These are phyloP conservation scores for Acanthurus leucopareius DNA, from an alignment of 2,797 vertebrate species.

Conservation along the genomic window DNA sequence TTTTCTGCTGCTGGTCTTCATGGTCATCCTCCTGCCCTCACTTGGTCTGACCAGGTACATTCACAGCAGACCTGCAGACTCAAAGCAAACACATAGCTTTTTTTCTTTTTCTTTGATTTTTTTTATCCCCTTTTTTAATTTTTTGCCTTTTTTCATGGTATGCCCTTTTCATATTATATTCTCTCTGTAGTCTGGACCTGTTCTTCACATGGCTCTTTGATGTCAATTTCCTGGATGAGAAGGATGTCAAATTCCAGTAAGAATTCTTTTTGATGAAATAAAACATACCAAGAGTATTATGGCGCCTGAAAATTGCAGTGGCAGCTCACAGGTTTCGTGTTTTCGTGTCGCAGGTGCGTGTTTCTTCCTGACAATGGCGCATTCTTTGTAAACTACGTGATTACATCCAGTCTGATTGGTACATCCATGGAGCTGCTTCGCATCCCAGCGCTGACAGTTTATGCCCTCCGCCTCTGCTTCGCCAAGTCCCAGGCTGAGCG, in stretches of 20 bases:
- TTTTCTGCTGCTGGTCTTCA: slow-evolving; percentile 95
- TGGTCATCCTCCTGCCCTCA: slow-evolving; percentile 97
- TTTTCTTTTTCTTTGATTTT: neutral
- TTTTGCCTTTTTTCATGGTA: neutral
- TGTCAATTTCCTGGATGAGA: slow-evolving; percentile 91
- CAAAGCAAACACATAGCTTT: neutral
- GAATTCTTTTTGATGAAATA: slow-evolving; percentile 60
- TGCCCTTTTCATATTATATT: slow-evolving; percentile 31
- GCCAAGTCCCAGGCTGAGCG: slow-evolving; percentile 94
- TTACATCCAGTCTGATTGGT: slow-evolving; percentile 93
- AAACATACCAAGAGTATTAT: neutral
- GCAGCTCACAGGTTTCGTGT: neutral
- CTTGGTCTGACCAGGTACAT: slow-evolving; percentile 95
- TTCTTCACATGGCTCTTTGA: slow-evolving; percentile 99
- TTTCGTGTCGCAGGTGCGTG: slow-evolving; percentile 88
- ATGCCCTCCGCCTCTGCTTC: slow-evolving; percentile 91
- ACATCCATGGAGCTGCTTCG: slow-evolving; percentile 95
- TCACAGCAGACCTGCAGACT: neutral
- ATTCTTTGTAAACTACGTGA: slow-evolving; percentile 97
- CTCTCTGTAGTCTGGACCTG: slow-evolving; percentile 89
- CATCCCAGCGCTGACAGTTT: slow-evolving; percentile 91
- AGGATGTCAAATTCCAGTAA: slow-evolving; percentile 95
- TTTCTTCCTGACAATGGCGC: slow-evolving; percentile 97
- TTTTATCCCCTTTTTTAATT: neutral
- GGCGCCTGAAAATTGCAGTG: neutral